phyloP scores from a whole-genome alignment of 2,888 invertebrate genomes.

The Acronicta leporina region DNA sequence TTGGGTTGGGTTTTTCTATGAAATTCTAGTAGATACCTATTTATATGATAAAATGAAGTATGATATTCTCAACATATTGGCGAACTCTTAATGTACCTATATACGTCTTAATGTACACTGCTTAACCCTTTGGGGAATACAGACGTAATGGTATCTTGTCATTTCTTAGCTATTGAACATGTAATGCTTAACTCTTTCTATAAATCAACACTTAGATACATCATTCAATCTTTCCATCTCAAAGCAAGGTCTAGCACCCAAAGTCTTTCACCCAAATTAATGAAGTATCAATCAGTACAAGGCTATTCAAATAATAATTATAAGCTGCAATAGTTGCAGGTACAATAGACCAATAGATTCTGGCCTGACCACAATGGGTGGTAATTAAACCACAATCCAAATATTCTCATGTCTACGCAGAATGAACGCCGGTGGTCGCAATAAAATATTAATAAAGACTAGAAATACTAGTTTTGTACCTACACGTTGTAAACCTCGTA shows the following conservation, averaged over 20 bases:
- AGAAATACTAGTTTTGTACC: conserved; percentile 45
- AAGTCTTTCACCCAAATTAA: conserved; percentile 46
- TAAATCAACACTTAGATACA: too few relatives aligned
- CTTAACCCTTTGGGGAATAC: too few relatives aligned
- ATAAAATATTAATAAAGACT: conserved; percentile 69
- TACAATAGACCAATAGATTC: conserved; percentile 61
- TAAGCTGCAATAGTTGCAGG: conserved; percentile 49
- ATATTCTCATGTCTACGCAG: conserved; percentile 80
- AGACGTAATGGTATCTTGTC: too few relatives aligned
- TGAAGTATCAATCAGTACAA: conserved; percentile 47
- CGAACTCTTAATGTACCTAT: too few relatives aligned
- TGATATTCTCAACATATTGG: too few relatives aligned
- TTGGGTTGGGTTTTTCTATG: too few relatives aligned
- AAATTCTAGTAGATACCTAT: too few relatives aligned
- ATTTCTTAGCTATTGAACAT: too few relatives aligned
- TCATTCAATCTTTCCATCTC: conserved; percentile 7
- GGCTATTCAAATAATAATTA: conserved; percentile 53
- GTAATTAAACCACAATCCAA: conserved; percentile 87
- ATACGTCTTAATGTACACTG: too few relatives aligned
- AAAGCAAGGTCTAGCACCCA: conserved; percentile 17
- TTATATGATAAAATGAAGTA: too few relatives aligned
- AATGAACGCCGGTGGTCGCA: conserved; percentile 85
- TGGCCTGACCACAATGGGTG: conserved; percentile 80
- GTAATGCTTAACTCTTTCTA: too few relatives aligned
- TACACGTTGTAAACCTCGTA: conserved; percentile 23